A percentile compares a stretch with the other conserved stretches of the same genome.
phyloP scores from a whole-genome alignment of 2,797 vertebrate genomes.

The Orestias chungarensis region DNA sequence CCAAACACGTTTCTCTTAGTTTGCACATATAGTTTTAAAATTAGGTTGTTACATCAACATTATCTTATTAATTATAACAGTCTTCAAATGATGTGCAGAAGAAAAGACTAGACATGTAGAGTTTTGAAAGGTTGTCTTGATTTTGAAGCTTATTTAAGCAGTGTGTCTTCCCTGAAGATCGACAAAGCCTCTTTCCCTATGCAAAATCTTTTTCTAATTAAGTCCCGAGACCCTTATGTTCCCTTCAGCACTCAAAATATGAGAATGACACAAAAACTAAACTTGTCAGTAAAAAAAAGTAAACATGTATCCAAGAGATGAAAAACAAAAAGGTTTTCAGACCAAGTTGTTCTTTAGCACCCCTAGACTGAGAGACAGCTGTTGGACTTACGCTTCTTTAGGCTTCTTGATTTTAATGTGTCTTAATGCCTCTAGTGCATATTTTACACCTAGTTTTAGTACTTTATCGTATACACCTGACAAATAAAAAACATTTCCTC shows the following conservation, averaged over 20 bases:
- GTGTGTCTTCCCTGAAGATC: not conserved
- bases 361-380: too few relatives aligned
- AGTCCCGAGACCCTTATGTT: conserved; percentile 40
- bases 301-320: not conserved
- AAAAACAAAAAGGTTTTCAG: not conserved
- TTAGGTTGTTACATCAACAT: not conserved
- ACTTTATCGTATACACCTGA: not conserved
- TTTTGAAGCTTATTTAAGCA: not conserved
- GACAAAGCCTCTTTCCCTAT: conserved; percentile 19
- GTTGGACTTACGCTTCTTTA: not conserved
- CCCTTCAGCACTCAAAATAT: conserved; percentile 22
- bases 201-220: conserved; percentile 47
- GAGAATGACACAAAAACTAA: conserved; percentile 5
- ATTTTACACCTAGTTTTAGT: too few relatives aligned
- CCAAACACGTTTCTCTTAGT: not conserved
- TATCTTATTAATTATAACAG: not conserved
- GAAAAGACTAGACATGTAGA: not conserved
- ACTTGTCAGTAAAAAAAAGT: conserved; percentile 9
- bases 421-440: not conserved
- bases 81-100: not conserved
- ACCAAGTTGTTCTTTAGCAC: not conserved
- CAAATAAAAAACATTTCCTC: not conserved
- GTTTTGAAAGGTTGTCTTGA: not conserved
- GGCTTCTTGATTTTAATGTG: not conserved
- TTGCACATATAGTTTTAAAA: not conserved